Evolutionary conservation across 2,888 invertebrate species (phyloP).

Genomic region (Onthophagus sagittarius): DNA sequence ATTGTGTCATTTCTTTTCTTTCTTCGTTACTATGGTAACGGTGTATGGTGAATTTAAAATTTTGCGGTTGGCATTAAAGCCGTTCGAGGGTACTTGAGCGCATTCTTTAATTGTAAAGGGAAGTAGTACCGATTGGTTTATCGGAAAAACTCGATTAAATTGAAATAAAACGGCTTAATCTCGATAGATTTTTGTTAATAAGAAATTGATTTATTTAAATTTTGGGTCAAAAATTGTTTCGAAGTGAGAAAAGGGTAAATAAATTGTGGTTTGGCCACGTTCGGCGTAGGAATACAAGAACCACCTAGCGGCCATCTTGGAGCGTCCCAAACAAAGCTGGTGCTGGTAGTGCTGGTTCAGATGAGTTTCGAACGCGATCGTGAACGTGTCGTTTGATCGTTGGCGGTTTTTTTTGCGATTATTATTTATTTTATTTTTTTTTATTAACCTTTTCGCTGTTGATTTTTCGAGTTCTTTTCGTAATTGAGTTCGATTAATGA

Average conservation of each 20-base stretch:
- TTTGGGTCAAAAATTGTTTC: no score
- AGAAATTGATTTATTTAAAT: no score
- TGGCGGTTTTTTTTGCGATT: conserved; percentile 15
- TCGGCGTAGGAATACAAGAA: conserved; percentile 41
- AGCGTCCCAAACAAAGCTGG: conserved; percentile 42
- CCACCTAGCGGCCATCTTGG: conserved; percentile 45
- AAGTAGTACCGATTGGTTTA: conserved; percentile 41
- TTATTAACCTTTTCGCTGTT: background rate
- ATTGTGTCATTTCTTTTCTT: no score
- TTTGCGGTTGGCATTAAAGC: conserved; percentile 22
- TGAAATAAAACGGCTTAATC: no score
- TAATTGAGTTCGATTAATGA: background rate
- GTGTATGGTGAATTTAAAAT: no score
- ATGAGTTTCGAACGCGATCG: conserved; percentile 30
- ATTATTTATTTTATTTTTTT: background rate
- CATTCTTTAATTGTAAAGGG: conserved; percentile 39
- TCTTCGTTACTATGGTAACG: no score
- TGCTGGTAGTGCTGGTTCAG: conserved; percentile 23
- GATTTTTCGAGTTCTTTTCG: background rate
- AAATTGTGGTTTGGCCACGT: background rate
- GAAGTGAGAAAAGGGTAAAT: no score
- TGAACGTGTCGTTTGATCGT: conserved; percentile 25
- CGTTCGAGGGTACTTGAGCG: conserved; percentile 23
- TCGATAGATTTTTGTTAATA: no score
- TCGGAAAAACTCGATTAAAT: conserved; percentile 23